These are phyloP conservation scores for Acestrorhynchus altus DNA, from an alignment of 2,797 vertebrate species.

Conservation along the genomic window DNA sequence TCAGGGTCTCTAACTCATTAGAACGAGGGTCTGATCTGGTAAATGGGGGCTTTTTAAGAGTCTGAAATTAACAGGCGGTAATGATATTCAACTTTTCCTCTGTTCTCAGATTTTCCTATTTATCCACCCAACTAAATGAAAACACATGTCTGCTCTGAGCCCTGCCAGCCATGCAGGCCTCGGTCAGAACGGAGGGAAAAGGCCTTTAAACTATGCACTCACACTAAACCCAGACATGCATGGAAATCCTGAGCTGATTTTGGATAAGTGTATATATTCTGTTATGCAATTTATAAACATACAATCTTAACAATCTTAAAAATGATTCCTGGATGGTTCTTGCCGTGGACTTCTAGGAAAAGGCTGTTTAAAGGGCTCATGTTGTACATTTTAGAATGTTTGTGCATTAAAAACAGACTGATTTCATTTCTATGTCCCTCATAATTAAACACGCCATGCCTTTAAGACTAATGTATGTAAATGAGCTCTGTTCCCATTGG, in stretches of 20 bases:
- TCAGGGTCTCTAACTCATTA: slow-evolving; percentile 29
- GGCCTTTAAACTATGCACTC: slow-evolving; percentile 21
- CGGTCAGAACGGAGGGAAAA: slow-evolving; percentile 9
- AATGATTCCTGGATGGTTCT: too few species aligned
- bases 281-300: not conserved
- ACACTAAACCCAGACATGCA: slow-evolving; percentile 13
- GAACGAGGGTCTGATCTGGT: slow-evolving; percentile 17
- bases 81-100: slow-evolving; percentile 55
- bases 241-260: not conserved
- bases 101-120: slow-evolving; percentile 59
- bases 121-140: slow-evolving; percentile 60
- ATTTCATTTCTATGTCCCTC: too few species aligned
- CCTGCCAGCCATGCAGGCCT: slow-evolving; percentile 51
- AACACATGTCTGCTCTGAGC: slow-evolving; percentile 58
- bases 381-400: too few species aligned
- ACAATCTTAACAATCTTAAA: not conserved
- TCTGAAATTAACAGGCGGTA: slow-evolving; percentile 51
- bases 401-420: too few species aligned
- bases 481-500: too few species aligned
- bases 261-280: not conserved
- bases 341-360: too few species aligned
- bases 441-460: too few species aligned
- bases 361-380: too few species aligned
- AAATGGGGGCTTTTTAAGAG: slow-evolving; percentile 38
- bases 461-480: too few species aligned